Conservation (phyloP, 37 sponge, comb jelly and placozoan species). For the Spongilla lacustris region DNA sequence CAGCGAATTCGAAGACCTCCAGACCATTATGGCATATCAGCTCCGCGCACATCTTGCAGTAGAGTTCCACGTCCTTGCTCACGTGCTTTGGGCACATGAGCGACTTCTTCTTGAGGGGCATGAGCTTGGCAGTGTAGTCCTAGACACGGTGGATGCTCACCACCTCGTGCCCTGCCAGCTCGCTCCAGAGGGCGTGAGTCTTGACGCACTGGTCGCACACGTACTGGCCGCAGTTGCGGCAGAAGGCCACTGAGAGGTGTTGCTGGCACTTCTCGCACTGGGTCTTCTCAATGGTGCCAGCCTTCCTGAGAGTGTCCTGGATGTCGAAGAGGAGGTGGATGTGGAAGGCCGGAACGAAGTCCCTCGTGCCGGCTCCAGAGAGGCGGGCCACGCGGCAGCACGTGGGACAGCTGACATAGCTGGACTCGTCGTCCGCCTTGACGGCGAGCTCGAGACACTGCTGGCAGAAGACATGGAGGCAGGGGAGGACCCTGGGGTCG, state of each 20-base stretch:
- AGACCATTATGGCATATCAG: conserved; percentile 43
- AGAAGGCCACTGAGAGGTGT: conserved; percentile 1
- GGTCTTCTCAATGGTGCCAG: background rate
- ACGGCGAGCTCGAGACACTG: background rate
- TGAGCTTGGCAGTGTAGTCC: background rate
- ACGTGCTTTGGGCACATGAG: conserved; percentile 16
- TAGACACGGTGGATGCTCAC: conserved; percentile 3
- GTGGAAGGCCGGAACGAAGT: conserved; percentile 11
- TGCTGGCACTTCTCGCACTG: conserved; percentile 20
- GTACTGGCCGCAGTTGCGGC: conserved; percentile 17
- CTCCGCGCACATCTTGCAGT: conserved; percentile 49
- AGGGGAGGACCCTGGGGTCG: conserved; percentile 32
- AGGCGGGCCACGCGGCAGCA: conserved; percentile 8
- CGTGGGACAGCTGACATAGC: conserved; percentile 8
- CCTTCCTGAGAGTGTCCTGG: conserved; percentile 8
- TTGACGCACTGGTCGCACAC: conserved; percentile 8
- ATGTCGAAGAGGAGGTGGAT: conserved; percentile 27
- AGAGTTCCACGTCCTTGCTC: conserved; percentile 26
- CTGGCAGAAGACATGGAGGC: conserved; percentile 22
- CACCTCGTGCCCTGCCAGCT: background rate
- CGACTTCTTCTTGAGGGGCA: conserved; percentile 5
- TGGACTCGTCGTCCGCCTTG: background rate
- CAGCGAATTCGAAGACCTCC: too few species aligned
- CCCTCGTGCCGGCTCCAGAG: background rate
- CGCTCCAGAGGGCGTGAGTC: background rate